Percentiles rank a stretch among this genome's conserved stretches.
Evolutionary conservation across 2,113 vertebrate genomes (phyloP).

Genomic region (Nesogale talazaci): DNA sequence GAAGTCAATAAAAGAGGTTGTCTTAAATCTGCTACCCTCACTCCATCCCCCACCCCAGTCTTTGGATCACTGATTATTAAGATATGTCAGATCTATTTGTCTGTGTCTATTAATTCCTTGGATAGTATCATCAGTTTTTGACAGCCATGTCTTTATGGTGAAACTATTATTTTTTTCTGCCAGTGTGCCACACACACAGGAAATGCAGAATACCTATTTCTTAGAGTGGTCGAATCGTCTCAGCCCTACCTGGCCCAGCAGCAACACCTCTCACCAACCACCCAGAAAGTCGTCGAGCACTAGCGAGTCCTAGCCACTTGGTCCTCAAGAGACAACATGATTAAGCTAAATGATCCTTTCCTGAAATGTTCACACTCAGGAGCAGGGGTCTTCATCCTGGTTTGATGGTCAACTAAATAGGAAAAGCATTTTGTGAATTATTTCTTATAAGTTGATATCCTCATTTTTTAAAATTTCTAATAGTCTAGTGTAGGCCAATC

Average conservation of each 20-base stretch:
- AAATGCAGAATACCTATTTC: slow-evolving; percentile 39
- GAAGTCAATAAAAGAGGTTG: slow-evolving; percentile 14
- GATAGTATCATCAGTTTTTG: slow-evolving; percentile 41
- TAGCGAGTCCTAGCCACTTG: not conserved
- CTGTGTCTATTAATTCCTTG: slow-evolving; percentile 60
- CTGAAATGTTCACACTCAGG: slow-evolving; percentile 35
- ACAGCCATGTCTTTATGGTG: slow-evolving; percentile 61
- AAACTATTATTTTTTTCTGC: slow-evolving; percentile 21
- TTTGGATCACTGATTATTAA: slow-evolving; percentile 56
- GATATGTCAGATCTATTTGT: slow-evolving; percentile 19
- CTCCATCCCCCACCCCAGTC: not conserved
- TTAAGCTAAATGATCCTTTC: not conserved
- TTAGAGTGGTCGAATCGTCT: slow-evolving; percentile 13
- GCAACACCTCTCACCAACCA: accelerated
- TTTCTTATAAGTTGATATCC: not conserved
- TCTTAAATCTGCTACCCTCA: not conserved
- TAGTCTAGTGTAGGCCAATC: not conserved
- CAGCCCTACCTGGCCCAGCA: not conserved
- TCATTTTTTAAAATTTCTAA: not conserved
- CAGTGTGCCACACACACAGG: not conserved
- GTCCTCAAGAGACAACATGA: not conserved
- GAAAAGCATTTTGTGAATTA: slow-evolving; percentile 6
- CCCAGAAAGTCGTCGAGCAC: not conserved
- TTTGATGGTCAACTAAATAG: slow-evolving; percentile 50
- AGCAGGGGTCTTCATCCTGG: not conserved